Evolutionary conservation across 2,797 vertebrate genomes (phyloP), one percentile per base, ranked within the genome.

Genomic region (Acridotheres tristis): DNA sequence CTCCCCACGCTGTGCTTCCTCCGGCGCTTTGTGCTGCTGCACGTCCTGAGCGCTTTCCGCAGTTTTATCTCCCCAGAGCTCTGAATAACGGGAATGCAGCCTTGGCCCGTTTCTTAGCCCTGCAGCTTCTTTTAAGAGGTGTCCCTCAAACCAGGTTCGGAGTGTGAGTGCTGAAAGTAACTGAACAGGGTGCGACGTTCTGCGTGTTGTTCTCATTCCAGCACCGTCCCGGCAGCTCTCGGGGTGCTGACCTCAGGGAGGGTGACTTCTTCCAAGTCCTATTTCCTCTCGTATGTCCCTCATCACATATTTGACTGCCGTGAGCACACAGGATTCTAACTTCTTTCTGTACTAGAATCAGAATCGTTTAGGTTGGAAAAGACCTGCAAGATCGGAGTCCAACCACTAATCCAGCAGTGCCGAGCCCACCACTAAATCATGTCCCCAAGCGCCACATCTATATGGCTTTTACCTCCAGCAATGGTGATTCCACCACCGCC

Each of bases 161-260:
- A 6, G 13, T 1, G 43, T 2, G 14, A 16, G 38, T 1, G 8
- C 40, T 8, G 32, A 7, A 38, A 16, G 17, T 3, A 11, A 6
- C 14, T 5, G 55, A 38, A 27, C 20, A 12, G 32, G 16, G 11
- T 10, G 29, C 42, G 3, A 7, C 6, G 29, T 5, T 58, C 5
- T 12, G 25, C 13, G 22, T 21, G 20, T 20, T n/a, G 29, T n/a
- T 25, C 30, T 5, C 19, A 2, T 20, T 45, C 36, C 30, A 7
- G 34, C 51, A 2, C 5, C 51, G 9, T 2, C 18, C 7, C 2
- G 6, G 36, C 59, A 29, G 50, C 65, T 42, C 7, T 11, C 21
- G 2, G 65, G 27, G 27, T 3, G 21, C 58, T 30, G 4, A 13
- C 2, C n/a, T 16, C 48, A 14, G 12, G 17, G 27, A 9, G 26